Percentiles rank a stretch among this genome's conserved stretches.
phyloP scores from a whole-genome alignment of 2,797 vertebrate genomes.

The Crenuchus spilurus region DNA sequence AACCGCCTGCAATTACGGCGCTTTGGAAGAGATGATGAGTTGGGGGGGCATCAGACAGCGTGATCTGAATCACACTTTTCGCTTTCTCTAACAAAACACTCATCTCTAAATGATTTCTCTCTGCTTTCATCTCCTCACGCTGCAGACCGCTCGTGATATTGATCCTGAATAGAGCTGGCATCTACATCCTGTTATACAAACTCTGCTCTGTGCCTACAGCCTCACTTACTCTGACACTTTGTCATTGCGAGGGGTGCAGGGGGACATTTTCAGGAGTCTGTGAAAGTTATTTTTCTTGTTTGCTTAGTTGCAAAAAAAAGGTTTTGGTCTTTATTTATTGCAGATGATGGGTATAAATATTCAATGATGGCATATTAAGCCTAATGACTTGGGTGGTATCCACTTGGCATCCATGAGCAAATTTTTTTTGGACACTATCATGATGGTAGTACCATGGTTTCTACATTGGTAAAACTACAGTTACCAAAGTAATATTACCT shows the following conservation, averaged over 20 bases:
- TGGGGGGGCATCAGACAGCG: conserved; percentile 27
- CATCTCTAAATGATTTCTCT: conserved; percentile 26
- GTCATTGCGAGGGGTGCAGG: no score
- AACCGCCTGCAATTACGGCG: conserved; percentile 41
- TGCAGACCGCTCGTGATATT: conserved; percentile 12
- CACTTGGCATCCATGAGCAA: no score
- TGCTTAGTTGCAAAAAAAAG: background rate
- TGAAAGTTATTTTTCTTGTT: conserved; percentile 9
- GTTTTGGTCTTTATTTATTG: no score
- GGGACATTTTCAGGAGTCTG: conserved; percentile 31
- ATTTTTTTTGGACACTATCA: no score
- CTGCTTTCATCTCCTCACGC: conserved; percentile 38
- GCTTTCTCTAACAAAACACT: conserved; percentile 45
- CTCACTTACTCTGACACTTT: conserved; percentile 30
- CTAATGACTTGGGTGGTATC: no score
- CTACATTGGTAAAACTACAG: no score
- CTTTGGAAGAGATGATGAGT: conserved; percentile 24
- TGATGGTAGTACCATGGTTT: no score
- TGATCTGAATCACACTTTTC: conserved; percentile 45
- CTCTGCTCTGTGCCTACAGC: conserved; percentile 24
- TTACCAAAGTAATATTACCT: no score
- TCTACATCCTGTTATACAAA: conserved; percentile 42
- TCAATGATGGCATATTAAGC: no score
- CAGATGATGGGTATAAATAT: no score
- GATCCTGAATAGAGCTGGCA: conserved; percentile 42